Percentiles rank a stretch among this genome's conserved stretches.
Evolutionary conservation across 2,888 invertebrate species (phyloP).

Genomic region (Tetanocera ferruginea): DNA sequence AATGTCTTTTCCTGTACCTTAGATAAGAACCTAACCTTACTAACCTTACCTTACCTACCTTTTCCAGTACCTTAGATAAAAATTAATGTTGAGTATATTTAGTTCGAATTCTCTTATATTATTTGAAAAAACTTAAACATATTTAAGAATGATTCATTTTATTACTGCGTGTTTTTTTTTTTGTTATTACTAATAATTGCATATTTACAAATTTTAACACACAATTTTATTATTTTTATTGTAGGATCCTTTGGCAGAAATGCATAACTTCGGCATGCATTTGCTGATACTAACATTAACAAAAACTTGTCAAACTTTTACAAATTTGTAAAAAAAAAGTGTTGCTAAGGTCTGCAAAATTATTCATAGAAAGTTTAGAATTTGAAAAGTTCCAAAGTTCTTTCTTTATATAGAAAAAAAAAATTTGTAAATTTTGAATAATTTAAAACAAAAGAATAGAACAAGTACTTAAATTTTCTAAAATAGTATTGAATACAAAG

Average conservation of each 20-base stretch:
- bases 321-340: conserved; percentile 42
- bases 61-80: no score
- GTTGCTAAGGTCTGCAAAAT: conserved; percentile 38
- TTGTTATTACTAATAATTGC: background rate
- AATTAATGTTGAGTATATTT: no score
- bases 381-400: background rate
- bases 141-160: conserved; percentile 22
- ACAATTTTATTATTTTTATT: conserved; percentile 49
- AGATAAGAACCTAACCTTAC: no score
- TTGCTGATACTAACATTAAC: conserved; percentile 65
- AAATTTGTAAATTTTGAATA: no score
- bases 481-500: background rate
- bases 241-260: conserved; percentile 65
- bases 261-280: conserved; percentile 66
- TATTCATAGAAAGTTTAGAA: background rate
- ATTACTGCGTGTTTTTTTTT: conserved; percentile 15
- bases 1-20: no score
- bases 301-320: conserved; percentile 59
- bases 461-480: no score
- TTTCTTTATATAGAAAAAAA: no score
- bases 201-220: conserved; percentile 1
- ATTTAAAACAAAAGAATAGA: no score
- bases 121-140: no score
- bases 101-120: no score
- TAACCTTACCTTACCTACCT: no score